phyloP scores from a whole-genome alignment of 2,888 invertebrate species.

The Drosophila cracens region DNA sequence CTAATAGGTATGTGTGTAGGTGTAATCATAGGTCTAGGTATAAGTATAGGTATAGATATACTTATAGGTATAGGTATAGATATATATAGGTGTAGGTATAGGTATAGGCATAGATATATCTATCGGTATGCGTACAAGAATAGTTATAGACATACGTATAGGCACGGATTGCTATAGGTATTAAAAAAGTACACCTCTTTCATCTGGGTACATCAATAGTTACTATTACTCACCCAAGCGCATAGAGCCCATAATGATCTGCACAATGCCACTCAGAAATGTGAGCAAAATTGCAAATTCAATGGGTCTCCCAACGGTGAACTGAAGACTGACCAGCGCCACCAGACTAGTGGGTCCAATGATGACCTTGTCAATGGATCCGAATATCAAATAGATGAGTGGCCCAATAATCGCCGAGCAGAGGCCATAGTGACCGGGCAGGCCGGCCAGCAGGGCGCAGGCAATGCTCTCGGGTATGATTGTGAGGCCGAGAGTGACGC shows the following conservation, averaged over 20 bases:
- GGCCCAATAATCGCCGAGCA: conserved; percentile 96
- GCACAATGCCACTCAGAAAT: conserved; percentile 91
- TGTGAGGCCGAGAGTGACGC: conserved; percentile 94
- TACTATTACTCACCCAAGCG: conserved; percentile 88
- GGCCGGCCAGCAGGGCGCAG: conserved; percentile 94
- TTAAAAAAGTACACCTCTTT: background rate
- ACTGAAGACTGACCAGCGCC: conserved; percentile 91
- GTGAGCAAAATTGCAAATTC: conserved; percentile 91
- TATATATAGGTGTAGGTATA: background rate
- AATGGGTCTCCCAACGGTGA: conserved; percentile 89
- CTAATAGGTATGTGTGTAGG: background rate
- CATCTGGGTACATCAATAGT: background rate
- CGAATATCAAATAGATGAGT: conserved; percentile 94
- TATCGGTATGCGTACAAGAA: background rate
- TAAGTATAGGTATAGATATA: background rate
- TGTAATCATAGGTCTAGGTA: background rate
- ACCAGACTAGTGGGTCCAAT: conserved; percentile 95
- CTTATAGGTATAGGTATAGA: no score
- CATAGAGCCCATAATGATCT: conserved; percentile 91
- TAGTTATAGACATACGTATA: background rate
- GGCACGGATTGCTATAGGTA: background rate
- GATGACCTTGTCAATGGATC: conserved; percentile 92
- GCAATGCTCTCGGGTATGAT: conserved; percentile 97
- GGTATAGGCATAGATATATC: background rate
- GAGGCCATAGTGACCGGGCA: conserved; percentile 95